Evolutionary conservation across 2,888 invertebrate genomes (phyloP), one percentile per base, ranked within the genome.

Genomic region (Myopa testacea): DNA sequence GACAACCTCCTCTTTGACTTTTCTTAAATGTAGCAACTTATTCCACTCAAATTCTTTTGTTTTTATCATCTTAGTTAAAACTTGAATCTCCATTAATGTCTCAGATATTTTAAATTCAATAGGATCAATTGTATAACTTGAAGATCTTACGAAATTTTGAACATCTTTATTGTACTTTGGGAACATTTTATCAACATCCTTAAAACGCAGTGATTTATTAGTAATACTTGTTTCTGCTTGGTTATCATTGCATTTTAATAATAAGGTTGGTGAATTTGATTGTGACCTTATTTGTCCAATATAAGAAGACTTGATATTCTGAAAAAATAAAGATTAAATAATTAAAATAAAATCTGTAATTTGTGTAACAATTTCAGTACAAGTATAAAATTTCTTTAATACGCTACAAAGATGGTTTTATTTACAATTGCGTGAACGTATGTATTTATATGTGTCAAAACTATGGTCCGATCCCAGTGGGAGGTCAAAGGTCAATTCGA

Each of bases 21-120:
- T 95, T 86, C 95, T 95, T 82, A 95, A 90, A 84, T 95, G 94
- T 16, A 96, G 88, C 75, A 96, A 93, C 79, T 94, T 94, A 87
- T 96, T 95, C 94, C 95, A 95, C 88, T 96, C 96, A 83, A 93
- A 92, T 89, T 96, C 96, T 87, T 96, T 96, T 84, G 94, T 93
- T 83, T 93, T 92, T 0, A 95, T 93, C 73, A 95, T 90, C 83
- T 94, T 94, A 81, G 94, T 91, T 79, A 96, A 89, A 0, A 93
- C 93, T 84, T 94, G 91, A 79, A 95, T 92, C 86, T 94, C 94
- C 0, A 91, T 89, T 4, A 93, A 89, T 7, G 94, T 90, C 83
- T 93, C 93, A 83, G 93, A 93, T 3, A 93, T 92, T 81, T 93
- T 92, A 82, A 91, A 91, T 79, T 92, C 92, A 81, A 93, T 91